Percentiles rank a stretch among this genome's conserved stretches.
phyloP scores from a whole-genome alignment of 1,140 invertebrate genomes.

The Eulimnadia texana region DNA sequence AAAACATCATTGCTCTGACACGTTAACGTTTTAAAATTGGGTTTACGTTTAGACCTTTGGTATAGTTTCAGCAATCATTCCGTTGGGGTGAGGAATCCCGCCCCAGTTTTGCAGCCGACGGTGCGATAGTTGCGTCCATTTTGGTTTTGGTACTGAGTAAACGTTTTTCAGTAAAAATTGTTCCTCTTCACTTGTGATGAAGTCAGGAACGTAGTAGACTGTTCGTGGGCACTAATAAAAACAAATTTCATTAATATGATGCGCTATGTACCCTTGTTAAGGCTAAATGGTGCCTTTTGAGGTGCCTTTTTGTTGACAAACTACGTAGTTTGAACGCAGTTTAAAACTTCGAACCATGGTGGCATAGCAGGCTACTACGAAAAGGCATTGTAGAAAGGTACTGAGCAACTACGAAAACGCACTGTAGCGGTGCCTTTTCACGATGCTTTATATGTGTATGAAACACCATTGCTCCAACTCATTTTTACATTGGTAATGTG shows the following conservation, averaged over 20 bases:
- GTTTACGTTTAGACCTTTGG: conserved; percentile 38
- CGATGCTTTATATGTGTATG: no score
- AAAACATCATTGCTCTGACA: not conserved
- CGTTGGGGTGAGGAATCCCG: conserved; percentile 77
- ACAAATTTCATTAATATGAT: conserved; percentile 7
- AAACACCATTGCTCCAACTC: no score
- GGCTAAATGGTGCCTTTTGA: no score
- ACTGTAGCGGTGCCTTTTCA: no score
- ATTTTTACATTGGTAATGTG: no score
- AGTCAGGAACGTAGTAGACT: conserved; percentile 80
- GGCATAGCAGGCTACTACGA: no score
- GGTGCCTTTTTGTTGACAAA: no score
- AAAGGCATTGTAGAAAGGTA: no score
- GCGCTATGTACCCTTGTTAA: not conserved
- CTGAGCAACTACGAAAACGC: no score
- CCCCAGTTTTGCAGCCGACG: conserved; percentile 92
- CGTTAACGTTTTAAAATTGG: not conserved
- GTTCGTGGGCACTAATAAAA: conserved; percentile 45
- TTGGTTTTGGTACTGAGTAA: conserved; percentile 71
- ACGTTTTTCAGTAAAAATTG: conserved; percentile 44
- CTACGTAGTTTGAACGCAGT: no score
- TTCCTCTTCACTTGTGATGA: conserved; percentile 73
- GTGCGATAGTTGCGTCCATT: conserved; percentile 87
- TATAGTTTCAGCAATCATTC: conserved; percentile 84
- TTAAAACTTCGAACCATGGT: no score